Conservation (phyloP, 1,140 invertebrate genomes). For the Diploscapter pachys region DNA sequence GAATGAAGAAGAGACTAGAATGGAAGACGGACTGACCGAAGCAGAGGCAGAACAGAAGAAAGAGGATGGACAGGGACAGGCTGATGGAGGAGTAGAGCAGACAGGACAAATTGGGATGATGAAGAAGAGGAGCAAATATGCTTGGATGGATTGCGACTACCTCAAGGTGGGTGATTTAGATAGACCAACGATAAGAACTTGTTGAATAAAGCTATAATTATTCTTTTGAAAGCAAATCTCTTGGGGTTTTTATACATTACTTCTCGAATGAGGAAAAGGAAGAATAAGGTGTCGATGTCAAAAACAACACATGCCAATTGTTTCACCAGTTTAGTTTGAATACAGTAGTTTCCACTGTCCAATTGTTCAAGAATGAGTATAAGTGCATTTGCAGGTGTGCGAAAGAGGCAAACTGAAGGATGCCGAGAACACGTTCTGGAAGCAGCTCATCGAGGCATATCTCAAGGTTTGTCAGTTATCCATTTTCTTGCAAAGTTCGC, state of each 20-base stretch:
- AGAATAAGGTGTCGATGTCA: too few relatives aligned
- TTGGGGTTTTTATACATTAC: neutral
- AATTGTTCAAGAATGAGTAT: too few relatives aligned
- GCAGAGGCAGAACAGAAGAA: slow-evolving; percentile 10
- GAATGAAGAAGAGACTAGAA: neutral
- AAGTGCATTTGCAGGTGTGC: slow-evolving; percentile 30
- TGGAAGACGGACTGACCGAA: slow-evolving; percentile 5
- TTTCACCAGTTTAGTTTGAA: too few relatives aligned
- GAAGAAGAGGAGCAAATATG: slow-evolving; percentile 20
- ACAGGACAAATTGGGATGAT: neutral
- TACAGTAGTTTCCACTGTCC: too few relatives aligned
- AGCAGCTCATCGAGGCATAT: slow-evolving; percentile 54
- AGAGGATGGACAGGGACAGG: slow-evolving; percentile 12
- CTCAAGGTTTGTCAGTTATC: slow-evolving; percentile 42
- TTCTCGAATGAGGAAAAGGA: too few relatives aligned
- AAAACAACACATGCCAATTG: too few relatives aligned
- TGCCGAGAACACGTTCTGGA: slow-evolving; percentile 52
- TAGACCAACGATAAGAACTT: too few relatives aligned
- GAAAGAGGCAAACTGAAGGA: slow-evolving; percentile 44
- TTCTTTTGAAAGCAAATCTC: too few relatives aligned
- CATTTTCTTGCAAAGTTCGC: too few relatives aligned
- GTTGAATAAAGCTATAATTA: too few relatives aligned
- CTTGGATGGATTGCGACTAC: slow-evolving; percentile 56
- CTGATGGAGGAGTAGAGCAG: neutral
- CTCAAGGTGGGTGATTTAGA: too few relatives aligned